Evolutionary conservation across 1,140 invertebrate species (phyloP), one percentile per base, ranked within the genome.

Genomic region (Aradophagus sp.): DNA sequence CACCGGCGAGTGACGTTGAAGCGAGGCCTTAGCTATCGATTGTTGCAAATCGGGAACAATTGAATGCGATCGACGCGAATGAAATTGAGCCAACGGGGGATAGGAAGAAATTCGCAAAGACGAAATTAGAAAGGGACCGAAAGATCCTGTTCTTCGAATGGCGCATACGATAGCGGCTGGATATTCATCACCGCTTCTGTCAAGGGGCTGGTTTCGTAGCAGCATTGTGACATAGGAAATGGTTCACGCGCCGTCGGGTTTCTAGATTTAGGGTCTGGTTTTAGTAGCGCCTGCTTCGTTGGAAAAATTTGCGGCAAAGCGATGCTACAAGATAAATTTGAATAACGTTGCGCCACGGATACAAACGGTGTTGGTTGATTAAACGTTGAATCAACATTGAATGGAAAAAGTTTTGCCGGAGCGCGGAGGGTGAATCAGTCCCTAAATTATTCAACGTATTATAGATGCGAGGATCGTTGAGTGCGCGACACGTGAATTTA

Each of bases 101-200:
- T 19, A 44, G 36, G 52, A 50, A 72, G 76, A 78, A 75, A 75
- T 75, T 50, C 45, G 77, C 73, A 70, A 75, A 55, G 77, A 63
- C 66, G 58, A 73, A 76, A 75, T 71, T 73, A 75, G 70, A 76
- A 62, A 71, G 69, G 70, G 67, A 75, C 61, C 63, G 32, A 58
- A 76, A 67, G 67, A 62, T 63, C 44, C 55, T 59, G 42, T 68
- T 53, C 52, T 65, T 59, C 67, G 63, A 74, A 71, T 36, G 36
- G 41, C 36, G 62, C 62, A 48, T 47, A 42, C 58, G 61, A 66
- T 69, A 69, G 68, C 58, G 55, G 59, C 36, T 63, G 73, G 73
- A 77, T 77, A 77, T 75, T 77, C 75, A 75, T 78, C 75, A 74
- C 70, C 16, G 63, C 53, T 69, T 73, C 65, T 73, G 73, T 73